These are phyloP conservation scores for Petrocephalus zakoni DNA, from an alignment of 2,113 vertebrate species.

Conservation along the genomic window DNA sequence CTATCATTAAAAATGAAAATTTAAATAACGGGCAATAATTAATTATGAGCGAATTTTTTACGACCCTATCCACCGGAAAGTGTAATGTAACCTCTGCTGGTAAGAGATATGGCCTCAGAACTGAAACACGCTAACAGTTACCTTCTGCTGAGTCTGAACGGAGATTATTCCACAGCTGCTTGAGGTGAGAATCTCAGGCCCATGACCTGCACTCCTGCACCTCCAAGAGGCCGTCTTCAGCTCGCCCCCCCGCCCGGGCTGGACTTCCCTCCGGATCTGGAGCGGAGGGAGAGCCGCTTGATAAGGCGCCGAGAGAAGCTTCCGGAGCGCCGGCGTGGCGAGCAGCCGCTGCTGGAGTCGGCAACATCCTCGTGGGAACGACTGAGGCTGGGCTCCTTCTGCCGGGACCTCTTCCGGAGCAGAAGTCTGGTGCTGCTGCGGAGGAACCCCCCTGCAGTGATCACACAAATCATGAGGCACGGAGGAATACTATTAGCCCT, in stretches of 20 bases:
- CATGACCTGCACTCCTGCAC: neutral
- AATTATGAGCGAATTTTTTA: neutral
- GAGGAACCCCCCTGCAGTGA: slow-evolving; percentile 78
- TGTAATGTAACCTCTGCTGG: neutral
- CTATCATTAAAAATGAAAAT: neutral
- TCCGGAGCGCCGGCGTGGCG: slow-evolving; percentile 72
- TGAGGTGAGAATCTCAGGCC: neutral
- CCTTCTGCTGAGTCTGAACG: neutral
- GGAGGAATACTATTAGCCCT: neutral
- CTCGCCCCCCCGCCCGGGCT: slow-evolving; percentile 49
- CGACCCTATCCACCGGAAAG: neutral
- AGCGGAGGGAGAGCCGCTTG: slow-evolving; percentile 93
- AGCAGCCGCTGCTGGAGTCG: slow-evolving; percentile 59
- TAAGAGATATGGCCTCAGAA: neutral
- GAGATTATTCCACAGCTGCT: neutral
- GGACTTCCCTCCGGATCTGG: slow-evolving; percentile 74
- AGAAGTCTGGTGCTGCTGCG: slow-evolving; percentile 83
- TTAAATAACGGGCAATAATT: neutral
- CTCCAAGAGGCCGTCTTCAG: slow-evolving; percentile 7
- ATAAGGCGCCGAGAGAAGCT: slow-evolving; percentile 91
- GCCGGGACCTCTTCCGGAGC: slow-evolving; percentile 74
- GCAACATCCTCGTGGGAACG: slow-evolving; percentile 92
- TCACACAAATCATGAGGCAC: neutral
- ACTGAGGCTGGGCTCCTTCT: slow-evolving; percentile 83
- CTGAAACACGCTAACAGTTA: neutral